phyloP scores from a whole-genome alignment of 2,888 invertebrate genomes.

The Xestobium rufovillosum region DNA sequence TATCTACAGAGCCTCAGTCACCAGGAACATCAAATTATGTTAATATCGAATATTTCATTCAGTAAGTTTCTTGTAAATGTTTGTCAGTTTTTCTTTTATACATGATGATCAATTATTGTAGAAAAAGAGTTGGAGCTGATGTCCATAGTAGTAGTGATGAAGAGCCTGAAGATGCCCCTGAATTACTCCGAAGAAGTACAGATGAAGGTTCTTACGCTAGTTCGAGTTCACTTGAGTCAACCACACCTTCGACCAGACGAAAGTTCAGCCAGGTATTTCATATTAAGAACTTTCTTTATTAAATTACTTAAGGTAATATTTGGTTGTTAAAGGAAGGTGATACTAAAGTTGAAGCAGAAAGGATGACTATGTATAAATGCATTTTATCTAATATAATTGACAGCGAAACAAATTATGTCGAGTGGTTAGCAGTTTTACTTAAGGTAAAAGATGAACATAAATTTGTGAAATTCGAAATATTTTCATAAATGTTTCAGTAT shows the following conservation, averaged over 20 bases:
- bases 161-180: conserved; percentile 47
- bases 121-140: conserved; percentile 13
- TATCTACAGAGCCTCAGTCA: conserved; percentile 69
- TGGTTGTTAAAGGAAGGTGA: conserved; percentile 30
- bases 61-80: conserved; percentile 50
- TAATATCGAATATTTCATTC: conserved; percentile 86
- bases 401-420: conserved; percentile 85
- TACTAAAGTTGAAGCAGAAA: conserved; percentile 60
- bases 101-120: conserved; percentile 2
- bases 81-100: not conserved
- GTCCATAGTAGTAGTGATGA: conserved; percentile 41
- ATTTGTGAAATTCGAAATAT: conserved; percentile 3
- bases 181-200: conserved; percentile 36
- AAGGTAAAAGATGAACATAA: conserved; percentile 57
- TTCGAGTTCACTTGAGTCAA: conserved; percentile 45
- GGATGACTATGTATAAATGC: conserved; percentile 79
- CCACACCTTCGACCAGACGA: conserved; percentile 42
- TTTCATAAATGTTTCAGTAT: conserved; percentile 60
- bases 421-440: conserved; percentile 80
- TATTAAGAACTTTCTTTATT: not conserved
- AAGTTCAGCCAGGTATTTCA: conserved; percentile 36
- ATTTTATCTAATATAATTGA: conserved; percentile 86
- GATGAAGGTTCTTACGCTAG: conserved; percentile 44
- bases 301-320: not conserved
- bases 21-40: conserved; percentile 83